Evolutionary conservation across 1,140 invertebrate species (phyloP).

Genomic region (Drosophila elegans): DNA sequence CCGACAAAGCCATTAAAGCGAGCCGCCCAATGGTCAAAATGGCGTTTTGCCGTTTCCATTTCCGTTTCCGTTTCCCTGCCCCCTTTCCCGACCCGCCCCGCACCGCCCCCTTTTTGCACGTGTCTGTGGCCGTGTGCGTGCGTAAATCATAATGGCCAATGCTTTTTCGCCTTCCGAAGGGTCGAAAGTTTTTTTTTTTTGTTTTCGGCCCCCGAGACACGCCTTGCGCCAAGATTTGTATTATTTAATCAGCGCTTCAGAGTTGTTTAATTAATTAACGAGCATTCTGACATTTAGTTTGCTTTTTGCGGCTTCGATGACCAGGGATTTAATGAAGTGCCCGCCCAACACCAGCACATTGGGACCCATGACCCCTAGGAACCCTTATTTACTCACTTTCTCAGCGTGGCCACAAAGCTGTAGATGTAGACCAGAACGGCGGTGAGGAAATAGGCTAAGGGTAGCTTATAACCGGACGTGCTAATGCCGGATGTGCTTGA

Average conservation of each 20-base stretch:
- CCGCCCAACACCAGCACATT: slow-evolving; percentile 5
- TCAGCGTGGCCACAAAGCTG: slow-evolving; percentile 96
- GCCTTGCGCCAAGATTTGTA: slow-evolving; percentile 71
- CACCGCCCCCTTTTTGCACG: slow-evolving; percentile 17
- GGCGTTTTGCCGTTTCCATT: slow-evolving; percentile 57
- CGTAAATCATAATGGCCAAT: slow-evolving; percentile 78
- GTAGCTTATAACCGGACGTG: slow-evolving; percentile 91
- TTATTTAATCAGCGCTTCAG: slow-evolving; percentile 76
- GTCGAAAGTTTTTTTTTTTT: slow-evolving; percentile 3
- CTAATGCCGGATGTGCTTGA: slow-evolving; percentile 89
- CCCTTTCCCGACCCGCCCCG: neutral
- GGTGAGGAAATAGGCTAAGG: slow-evolving; percentile 96
- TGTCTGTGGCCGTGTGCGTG: slow-evolving; percentile 64
- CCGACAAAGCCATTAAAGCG: slow-evolving; percentile 80
- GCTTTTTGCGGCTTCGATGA: slow-evolving; percentile 62
- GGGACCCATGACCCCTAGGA: neutral
- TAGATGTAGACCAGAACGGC: slow-evolving; percentile 95
- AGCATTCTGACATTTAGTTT: slow-evolving; percentile 67
- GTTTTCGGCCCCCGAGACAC: slow-evolving; percentile 33
- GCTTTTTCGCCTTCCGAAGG: slow-evolving; percentile 3
- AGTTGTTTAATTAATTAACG: slow-evolving; percentile 76
- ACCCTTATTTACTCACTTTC: slow-evolving; percentile 89
- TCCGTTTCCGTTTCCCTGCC: slow-evolving; percentile 5
- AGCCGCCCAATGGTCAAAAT: slow-evolving; percentile 46
- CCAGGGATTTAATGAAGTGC: slow-evolving; percentile 70